Conservation (phyloP, 2,888 invertebrate species). For the Schrankia costaestrigalis region DNA sequence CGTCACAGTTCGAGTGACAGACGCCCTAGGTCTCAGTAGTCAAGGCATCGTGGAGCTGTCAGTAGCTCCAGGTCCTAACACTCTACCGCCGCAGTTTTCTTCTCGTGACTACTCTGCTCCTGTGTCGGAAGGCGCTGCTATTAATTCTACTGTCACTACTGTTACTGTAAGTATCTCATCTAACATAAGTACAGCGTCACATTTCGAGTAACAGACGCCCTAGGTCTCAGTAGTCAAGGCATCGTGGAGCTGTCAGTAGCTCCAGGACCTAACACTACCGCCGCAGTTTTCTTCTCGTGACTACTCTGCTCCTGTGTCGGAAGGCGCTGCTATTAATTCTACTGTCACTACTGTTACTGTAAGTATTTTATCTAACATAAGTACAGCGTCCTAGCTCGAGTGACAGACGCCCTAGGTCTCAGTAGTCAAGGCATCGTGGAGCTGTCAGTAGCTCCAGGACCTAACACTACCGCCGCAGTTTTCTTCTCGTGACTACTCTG, state of each 20-base stretch:
- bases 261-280: slow-evolving; percentile 91
- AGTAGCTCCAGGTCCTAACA: slow-evolving; percentile 91
- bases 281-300: slow-evolving; percentile 90
- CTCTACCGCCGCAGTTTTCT: slow-evolving; percentile 89
- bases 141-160: slow-evolving; percentile 91
- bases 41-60: slow-evolving; percentile 93
- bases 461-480: slow-evolving; percentile 92
- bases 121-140: slow-evolving; percentile 93
- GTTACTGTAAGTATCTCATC: slow-evolving; percentile 83
- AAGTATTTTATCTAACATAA: slow-evolving; percentile 58
- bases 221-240: slow-evolving; percentile 90
- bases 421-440: slow-evolving; percentile 93
- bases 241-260: slow-evolving; percentile 92
- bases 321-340: slow-evolving; percentile 93
- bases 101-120: slow-evolving; percentile 92
- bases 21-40: slow-evolving; percentile 88
- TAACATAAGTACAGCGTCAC: slow-evolving; percentile 87
- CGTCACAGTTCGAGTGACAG: slow-evolving; percentile 91
- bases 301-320: slow-evolving; percentile 93
- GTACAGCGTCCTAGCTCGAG: slow-evolving; percentile 92
- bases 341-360: slow-evolving; percentile 89
- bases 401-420: slow-evolving; percentile 89
- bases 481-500: slow-evolving; percentile 89
- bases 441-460: slow-evolving; percentile 90
- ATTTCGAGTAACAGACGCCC: slow-evolving; percentile 89